A percentile compares a stretch with the other conserved stretches of the same genome.
Conservation (phyloP, 2,113 vertebrate genomes). For the Aspiorhynchus laticeps region DNA sequence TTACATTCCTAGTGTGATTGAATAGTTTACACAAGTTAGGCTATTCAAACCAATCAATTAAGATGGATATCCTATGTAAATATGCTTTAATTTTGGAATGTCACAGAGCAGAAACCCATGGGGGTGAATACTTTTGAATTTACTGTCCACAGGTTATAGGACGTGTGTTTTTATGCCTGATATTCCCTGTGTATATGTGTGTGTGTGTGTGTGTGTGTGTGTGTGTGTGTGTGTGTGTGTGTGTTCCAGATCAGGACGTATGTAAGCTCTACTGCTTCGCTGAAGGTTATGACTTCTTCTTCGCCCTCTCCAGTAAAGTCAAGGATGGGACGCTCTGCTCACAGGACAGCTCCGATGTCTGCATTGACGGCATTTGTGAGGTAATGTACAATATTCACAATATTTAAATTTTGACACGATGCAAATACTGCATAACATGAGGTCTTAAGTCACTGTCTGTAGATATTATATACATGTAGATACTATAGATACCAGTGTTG, state of each 20-base stretch:
- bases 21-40: not conserved
- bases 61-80: not conserved
- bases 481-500: not conserved
- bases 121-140: not conserved
- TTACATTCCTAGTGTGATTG: not conserved
- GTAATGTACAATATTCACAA: constrained; percentile 63
- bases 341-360: constrained; percentile 82
- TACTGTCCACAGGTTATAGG: not conserved
- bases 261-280: constrained; percentile 93
- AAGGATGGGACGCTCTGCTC: constrained; percentile 88
- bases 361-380: constrained; percentile 89
- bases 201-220: too few species aligned
- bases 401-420: not conserved
- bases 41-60: not conserved
- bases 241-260: constrained; percentile 84
- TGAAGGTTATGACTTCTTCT: constrained; percentile 93
- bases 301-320: constrained; percentile 91
- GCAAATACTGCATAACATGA: not conserved
- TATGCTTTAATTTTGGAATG: not conserved
- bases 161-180: not conserved
- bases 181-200: not conserved
- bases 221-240: too few species aligned
- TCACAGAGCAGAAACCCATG: not conserved
- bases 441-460: not conserved
- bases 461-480: too few species aligned